phyloP scores from a whole-genome alignment of 2,113 vertebrate genomes.

The Indri indri region DNA sequence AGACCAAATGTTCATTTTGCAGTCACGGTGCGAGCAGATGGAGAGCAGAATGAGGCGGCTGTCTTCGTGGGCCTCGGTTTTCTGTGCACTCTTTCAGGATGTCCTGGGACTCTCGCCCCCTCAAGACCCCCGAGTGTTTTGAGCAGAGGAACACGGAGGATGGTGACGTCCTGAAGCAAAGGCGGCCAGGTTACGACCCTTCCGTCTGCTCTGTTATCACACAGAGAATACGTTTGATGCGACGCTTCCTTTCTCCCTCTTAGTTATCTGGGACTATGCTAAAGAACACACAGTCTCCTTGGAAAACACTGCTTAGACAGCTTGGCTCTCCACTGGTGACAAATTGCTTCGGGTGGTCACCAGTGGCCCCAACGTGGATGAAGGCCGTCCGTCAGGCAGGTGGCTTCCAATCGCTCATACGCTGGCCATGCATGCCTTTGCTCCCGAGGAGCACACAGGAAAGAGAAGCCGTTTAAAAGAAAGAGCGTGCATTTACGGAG shows the following conservation, averaged over 20 bases:
- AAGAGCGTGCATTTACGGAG: background rate
- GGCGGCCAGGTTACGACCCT: background rate
- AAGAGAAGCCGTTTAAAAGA: background rate
- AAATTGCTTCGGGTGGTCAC: background rate
- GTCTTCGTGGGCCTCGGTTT: conserved; percentile 23
- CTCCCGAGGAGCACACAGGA: background rate
- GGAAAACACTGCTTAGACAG: background rate
- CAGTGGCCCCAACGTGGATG: background rate
- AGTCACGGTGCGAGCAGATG: conserved; percentile 58
- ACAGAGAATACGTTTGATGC: background rate
- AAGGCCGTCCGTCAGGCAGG: background rate
- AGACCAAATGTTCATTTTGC: conserved; percentile 68
- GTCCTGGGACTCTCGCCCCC: background rate
- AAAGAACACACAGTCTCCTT: background rate
- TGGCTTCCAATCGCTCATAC: background rate
- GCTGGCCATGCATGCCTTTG: background rate
- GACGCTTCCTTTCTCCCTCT: background rate
- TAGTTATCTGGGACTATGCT: background rate
- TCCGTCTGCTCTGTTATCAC: background rate
- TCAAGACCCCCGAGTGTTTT: background rate
- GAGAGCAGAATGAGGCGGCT: conserved; percentile 23
- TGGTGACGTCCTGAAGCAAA: background rate
- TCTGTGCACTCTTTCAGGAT: background rate
- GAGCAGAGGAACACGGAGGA: background rate
- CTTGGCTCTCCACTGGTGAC: background rate